Percentiles rank a stretch among this genome's conserved stretches.
Evolutionary conservation across 2,113 vertebrate genomes (phyloP).

Genomic region (Donacobius atricapilla): DNA sequence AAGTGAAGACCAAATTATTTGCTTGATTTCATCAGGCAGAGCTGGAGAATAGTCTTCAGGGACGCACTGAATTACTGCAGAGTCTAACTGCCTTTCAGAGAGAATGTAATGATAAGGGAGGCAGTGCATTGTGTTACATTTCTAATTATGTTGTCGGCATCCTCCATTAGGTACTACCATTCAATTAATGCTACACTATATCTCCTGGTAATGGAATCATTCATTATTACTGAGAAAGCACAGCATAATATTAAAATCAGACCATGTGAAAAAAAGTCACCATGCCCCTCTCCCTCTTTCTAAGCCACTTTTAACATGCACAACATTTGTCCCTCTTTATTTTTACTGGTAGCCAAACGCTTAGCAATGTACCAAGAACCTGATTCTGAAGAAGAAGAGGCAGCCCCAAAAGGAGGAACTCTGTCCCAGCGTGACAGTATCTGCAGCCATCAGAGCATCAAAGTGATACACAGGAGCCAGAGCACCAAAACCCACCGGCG

Average conservation of each 20-base stretch:
- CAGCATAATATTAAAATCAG: not conserved
- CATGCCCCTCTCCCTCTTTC: not conserved
- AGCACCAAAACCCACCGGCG: constrained; percentile 90
- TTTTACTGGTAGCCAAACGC: constrained; percentile 77
- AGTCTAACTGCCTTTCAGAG: not conserved
- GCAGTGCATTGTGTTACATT: not conserved
- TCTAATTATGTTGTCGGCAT: constrained; percentile 5
- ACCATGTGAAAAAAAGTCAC: not conserved
- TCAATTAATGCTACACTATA: not conserved
- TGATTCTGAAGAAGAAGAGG: constrained; percentile 93
- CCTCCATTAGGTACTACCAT: not conserved
- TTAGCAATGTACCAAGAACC: constrained; percentile 93
- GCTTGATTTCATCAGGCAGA: not conserved
- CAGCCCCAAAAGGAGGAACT: constrained; percentile 74
- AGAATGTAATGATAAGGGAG: not conserved
- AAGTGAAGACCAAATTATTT: not conserved
- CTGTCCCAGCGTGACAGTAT: constrained; percentile 82
- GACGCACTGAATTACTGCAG: not conserved
- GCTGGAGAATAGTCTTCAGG: not conserved
- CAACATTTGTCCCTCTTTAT: not conserved
- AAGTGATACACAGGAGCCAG: constrained; percentile 81
- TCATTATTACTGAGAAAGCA: not conserved
- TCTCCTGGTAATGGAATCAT: not conserved
- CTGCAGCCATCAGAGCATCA: constrained; percentile 85
- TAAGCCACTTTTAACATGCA: not conserved